Evolutionary conservation across 2,113 vertebrate genomes (phyloP).

Genomic region (Dolichotis patagonum): DNA sequence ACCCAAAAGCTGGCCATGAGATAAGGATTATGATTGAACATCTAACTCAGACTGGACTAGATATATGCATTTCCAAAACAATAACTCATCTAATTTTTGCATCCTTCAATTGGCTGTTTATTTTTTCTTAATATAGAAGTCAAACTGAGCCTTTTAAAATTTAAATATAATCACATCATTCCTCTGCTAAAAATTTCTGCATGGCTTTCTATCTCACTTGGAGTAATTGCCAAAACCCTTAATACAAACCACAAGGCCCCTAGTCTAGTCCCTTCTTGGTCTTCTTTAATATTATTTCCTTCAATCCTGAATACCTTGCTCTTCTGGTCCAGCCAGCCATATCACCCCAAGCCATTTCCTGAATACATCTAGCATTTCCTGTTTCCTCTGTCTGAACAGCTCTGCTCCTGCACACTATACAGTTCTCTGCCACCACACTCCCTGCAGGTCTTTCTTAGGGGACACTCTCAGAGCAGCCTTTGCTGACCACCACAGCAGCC

Average conservation of each 20-base stretch:
- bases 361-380: background rate
- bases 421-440: accelerated
- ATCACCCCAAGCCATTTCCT: background rate
- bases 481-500: background rate
- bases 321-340: background rate
- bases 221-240: background rate
- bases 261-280: background rate
- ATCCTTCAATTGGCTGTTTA: background rate
- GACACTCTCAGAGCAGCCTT: background rate
- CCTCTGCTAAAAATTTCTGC: background rate
- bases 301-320: background rate
- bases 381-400: background rate
- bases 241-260: background rate
- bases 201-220: background rate
- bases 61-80: background rate
- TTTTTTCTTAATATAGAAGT: background rate
- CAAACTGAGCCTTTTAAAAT: background rate
- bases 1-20: background rate
- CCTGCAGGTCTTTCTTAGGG: background rate
- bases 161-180: background rate
- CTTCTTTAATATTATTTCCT: background rate
- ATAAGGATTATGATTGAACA: background rate
- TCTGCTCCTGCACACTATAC: background rate
- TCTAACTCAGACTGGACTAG: background rate
- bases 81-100: background rate